Evolutionary conservation across 2,113 vertebrate species (phyloP).

Genomic region (Leuciscus idus): DNA sequence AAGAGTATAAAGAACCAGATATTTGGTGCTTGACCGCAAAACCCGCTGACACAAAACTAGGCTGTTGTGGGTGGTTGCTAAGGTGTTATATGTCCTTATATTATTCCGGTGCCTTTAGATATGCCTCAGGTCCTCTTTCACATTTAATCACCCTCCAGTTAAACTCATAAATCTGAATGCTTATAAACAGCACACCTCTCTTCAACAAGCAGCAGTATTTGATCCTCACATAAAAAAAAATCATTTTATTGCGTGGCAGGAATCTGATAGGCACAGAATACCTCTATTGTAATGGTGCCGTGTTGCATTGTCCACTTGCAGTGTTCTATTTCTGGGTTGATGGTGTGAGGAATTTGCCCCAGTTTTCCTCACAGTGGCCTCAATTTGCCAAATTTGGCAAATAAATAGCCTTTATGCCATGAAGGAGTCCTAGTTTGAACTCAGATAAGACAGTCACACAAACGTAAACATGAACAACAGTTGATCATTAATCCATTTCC

Average conservation of each 20-base stretch:
- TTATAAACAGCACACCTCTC: not conserved
- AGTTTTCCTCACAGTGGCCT: conserved; percentile 77
- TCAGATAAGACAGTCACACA: not conserved
- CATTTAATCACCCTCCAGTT: not conserved
- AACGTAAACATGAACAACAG: not conserved
- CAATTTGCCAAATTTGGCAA: conserved; percentile 73
- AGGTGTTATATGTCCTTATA: not conserved
- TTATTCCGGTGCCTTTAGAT: not conserved
- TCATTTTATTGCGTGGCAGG: not conserved
- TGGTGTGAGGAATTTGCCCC: conserved; percentile 79
- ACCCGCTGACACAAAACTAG: not conserved
- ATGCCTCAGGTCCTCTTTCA: not conserved
- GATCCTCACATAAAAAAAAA: not conserved
- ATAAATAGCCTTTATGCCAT: conserved; percentile 69
- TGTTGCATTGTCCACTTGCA: conserved; percentile 74
- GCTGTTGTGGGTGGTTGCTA: not conserved
- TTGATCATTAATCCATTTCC: not conserved
- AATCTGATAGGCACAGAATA: conserved; percentile 28
- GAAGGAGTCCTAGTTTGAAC: conserved; percentile 45
- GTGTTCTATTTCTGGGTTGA: conserved; percentile 72
- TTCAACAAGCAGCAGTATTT: not conserved
- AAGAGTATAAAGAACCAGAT: not conserved
- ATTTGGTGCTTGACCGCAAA: not conserved
- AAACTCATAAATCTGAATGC: not conserved
- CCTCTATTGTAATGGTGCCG: conserved; percentile 54